Evolutionary conservation across 2,797 vertebrate genomes (phyloP).

Genomic region (Sciurus vulgaris): DNA sequence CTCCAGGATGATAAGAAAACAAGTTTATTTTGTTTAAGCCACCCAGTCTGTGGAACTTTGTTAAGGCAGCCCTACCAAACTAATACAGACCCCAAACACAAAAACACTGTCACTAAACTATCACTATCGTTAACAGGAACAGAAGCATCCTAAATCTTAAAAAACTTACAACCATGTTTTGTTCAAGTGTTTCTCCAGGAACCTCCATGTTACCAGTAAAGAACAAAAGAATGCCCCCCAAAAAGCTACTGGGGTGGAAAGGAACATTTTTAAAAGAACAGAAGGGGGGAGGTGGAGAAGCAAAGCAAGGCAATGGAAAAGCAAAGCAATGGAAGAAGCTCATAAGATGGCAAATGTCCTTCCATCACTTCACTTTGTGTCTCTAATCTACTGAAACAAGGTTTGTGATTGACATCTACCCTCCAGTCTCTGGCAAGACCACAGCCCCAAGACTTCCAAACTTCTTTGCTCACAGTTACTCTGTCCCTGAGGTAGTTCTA

Average conservation of each 20-base stretch:
- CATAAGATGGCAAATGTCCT: fast-evolving
- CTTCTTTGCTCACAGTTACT: not conserved
- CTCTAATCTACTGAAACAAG: not conserved
- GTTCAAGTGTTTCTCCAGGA: not conserved
- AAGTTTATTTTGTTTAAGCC: not conserved
- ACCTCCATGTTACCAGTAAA: not conserved
- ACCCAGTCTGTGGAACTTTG: not conserved
- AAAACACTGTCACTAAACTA: not conserved
- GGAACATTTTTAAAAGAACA: fast-evolving
- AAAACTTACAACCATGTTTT: not conserved
- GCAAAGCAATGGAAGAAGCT: too few relatives aligned
- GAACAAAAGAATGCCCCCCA: fast-evolving
- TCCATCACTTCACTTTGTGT: fast-evolving
- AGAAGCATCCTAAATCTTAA: not conserved
- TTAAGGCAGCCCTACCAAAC: not conserved
- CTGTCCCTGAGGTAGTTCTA: not conserved
- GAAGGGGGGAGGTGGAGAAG: too few relatives aligned
- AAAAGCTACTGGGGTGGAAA: too few relatives aligned
- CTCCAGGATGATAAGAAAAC: too few relatives aligned
- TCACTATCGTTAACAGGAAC: not conserved
- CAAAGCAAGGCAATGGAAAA: too few relatives aligned
- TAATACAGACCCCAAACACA: not conserved
- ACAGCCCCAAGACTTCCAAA: not conserved
- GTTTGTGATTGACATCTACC: not conserved
- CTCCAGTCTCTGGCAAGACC: not conserved